phyloP scores from a whole-genome alignment of 2,113 vertebrate genomes.

The Bettongia penicillata region DNA sequence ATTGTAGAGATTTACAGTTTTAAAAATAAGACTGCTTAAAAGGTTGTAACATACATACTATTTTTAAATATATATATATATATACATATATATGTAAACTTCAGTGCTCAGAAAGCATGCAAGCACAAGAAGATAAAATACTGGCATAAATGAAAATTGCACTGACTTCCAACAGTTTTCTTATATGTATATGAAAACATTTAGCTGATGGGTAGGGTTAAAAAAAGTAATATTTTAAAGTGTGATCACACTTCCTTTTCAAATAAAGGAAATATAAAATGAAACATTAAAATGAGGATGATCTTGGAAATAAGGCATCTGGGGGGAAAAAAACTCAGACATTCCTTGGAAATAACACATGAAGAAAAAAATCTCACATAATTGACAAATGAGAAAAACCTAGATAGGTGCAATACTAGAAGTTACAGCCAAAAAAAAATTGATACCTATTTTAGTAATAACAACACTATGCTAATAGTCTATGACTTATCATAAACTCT shows the following conservation, averaged over 20 bases:
- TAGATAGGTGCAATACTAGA: not conserved
- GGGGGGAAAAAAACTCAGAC: no score
- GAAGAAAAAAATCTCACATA: not conserved
- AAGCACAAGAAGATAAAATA: no score
- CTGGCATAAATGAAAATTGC: no score
- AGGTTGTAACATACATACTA: not conserved
- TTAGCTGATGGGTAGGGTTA: no score
- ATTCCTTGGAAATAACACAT: no score
- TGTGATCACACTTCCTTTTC: no score
- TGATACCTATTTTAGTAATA: not conserved
- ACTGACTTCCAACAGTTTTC: no score
- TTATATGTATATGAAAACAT: no score
- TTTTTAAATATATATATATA: not conserved
- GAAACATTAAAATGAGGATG: no score
- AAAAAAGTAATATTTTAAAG: no score
- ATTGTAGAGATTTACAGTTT: not conserved
- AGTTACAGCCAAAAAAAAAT: not conserved
- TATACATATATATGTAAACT: not conserved
- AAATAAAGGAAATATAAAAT: no score
- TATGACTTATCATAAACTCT: not conserved
- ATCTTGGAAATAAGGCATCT: no score
- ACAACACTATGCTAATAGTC: not conserved
- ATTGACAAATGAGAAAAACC: not conserved
- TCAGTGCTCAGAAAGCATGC: not conserved
- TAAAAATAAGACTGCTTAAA: not conserved